These are phyloP conservation scores for Hoplostethus atlanticus DNA, from an alignment of 2,797 vertebrate genomes.

Conservation along the genomic window DNA sequence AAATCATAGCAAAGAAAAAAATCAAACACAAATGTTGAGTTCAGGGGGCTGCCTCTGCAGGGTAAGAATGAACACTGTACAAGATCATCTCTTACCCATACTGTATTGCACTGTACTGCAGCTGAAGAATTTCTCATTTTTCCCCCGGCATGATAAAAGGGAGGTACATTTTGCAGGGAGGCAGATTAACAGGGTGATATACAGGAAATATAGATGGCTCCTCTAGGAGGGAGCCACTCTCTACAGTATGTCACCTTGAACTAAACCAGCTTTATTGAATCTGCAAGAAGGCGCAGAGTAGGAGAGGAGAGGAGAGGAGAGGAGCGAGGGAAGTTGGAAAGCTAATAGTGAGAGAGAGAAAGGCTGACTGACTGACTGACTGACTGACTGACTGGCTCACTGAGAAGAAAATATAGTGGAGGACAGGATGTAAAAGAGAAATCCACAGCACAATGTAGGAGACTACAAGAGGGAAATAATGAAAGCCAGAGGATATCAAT, in stretches of 20 bases:
- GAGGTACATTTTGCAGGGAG: slow-evolving; percentile 25
- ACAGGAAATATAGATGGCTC: slow-evolving; percentile 29
- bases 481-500: slow-evolving; percentile 17
- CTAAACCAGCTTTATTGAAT: slow-evolving; percentile 49
- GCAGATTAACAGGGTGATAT: slow-evolving; percentile 40
- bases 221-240: slow-evolving; percentile 35
- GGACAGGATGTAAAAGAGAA: neutral
- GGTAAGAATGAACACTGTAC: neutral
- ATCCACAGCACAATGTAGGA: neutral
- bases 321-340: slow-evolving; percentile 2
- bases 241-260: slow-evolving; percentile 57
- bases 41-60: neutral
- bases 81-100: slow-evolving; percentile 1
- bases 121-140: slow-evolving; percentile 3
- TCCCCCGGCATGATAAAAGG: slow-evolving; percentile 31
- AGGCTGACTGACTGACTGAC: neutral
- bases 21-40: neutral
- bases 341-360: neutral
- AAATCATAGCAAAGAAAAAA: too few relatives aligned
- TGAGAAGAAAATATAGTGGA: slow-evolving; percentile 1
- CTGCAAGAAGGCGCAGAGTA: slow-evolving; percentile 27
- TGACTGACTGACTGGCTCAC: neutral
- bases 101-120: neutral
- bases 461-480: slow-evolving; percentile 1
- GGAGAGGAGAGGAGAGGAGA: slow-evolving; percentile 10